Base-by-base conservation (phyloP, 2,888 invertebrate species). In the Plebejus anna region DNA sequence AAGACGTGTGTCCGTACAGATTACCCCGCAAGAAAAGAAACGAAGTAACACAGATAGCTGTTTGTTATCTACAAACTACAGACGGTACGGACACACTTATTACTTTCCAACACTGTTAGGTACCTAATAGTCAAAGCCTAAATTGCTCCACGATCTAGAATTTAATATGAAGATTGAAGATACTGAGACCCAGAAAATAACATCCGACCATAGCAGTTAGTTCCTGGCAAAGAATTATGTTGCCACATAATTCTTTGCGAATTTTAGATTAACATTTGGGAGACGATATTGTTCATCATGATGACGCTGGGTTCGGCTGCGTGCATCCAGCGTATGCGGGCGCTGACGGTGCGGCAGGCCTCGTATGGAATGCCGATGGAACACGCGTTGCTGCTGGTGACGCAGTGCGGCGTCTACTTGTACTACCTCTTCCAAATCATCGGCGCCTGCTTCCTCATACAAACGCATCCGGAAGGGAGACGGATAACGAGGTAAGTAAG, bases 361-460 rank as follows among this genome's bases (percentile, higher is more conserved):
- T 84, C 90, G n/a, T 82, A 88, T 3, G 81, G 88, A 1, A 82
- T 94, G 82, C 94, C 94, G 72, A 88, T 97, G 80, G 97, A 97
- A 83, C 96, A 96, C 82, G 96, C 96, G 0, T 90, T 97, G 32
- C 90, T 97, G 59, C 94, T 97, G 5, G 96, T 97, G 61, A 97
- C 97, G 1, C 96, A 97, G 86, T 96, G 96, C 47, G 97, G 97
- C 4, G 96, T 97, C 78, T 97, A 96, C 86, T 94, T 97, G 28
- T 97, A 97, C 89, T 96, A 96, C 83, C 93, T 96, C 80, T 96
- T 97, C 84, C 96, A 96, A 84, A 96, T 97, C 75, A 96, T 97
- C 76, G 96, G 97, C 51, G 96, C 96, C 75, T 95, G 95, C 70
- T 96, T 96, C 79, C 88, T 94, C 2, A 87, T 91, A 78, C 88